Evolutionary conservation across 1,140 invertebrate genomes (phyloP), one percentile per base, ranked within the genome.

Genomic region (Apis laboriosa): DNA sequence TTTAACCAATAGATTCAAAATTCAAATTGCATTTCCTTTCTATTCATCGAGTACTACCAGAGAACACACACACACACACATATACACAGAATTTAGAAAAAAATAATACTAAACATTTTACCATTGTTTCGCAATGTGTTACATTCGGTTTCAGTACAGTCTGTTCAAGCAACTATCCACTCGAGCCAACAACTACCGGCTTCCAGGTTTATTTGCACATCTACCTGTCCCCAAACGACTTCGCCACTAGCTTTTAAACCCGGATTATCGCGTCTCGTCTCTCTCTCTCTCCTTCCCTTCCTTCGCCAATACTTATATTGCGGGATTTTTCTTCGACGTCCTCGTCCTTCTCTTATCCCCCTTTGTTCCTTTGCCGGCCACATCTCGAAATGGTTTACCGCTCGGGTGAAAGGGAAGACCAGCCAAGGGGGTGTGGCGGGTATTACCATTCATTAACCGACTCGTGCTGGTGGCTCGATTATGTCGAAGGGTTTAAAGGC

Each of bases 361-460:
- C 19, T 76, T 67, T 81, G 55, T 76, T 67, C 43, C 19, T 12
- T 17, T 1, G 0, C 0, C 60, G 19, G 15, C 2, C 53, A 13
- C 2, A 53, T 72, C 49, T 55, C 64, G 24, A 15, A 76, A 76
- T 71, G 43, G 34, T 67, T 67, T 72, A n/a, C 19, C 17, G 12
- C 13, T 7, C 0, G 12, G 3, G 3, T 15, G 4, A 8, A 21
- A 7, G 21, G 2, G 9, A 24, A 15, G 34, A 15, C 1, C 3
- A 7, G 28, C 49, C 9, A 17, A 28, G n/a, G 61, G 19, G 19
- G 49, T 9, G 19, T 43, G n/a, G n/a, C 15, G 34, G 34, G 63
- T 77, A 71, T 83, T 78, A 72, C 56, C 58, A 17, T 83, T 78
- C 75, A 51, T 66, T 66, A 83, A 66, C 17, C 53, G 56, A 78